Percentiles rank a stretch among this genome's conserved stretches.
Conservation (phyloP, 1,140 invertebrate genomes). For the Bombus picipes region DNA sequence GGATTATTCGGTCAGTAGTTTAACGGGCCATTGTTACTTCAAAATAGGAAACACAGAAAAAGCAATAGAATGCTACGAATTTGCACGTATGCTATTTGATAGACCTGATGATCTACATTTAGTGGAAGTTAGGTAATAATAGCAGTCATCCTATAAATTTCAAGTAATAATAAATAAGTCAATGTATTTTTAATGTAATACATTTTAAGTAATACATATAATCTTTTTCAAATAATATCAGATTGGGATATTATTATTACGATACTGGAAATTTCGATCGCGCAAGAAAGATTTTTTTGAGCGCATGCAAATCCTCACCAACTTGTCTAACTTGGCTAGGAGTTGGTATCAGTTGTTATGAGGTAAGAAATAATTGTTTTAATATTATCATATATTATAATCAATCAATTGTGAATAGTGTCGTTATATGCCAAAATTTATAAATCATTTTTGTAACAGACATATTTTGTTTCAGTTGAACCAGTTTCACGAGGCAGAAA, state of each 20-base stretch:
- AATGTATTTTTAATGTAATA: not conserved
- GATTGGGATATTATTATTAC: slow-evolving; percentile 68
- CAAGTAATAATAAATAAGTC: not conserved
- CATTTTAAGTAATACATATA: not conserved
- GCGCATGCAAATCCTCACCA: slow-evolving; percentile 61
- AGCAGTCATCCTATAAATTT: not conserved
- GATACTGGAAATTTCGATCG: slow-evolving; percentile 57
- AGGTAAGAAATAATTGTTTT: slow-evolving; percentile 61
- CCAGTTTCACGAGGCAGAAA: slow-evolving; percentile 73
- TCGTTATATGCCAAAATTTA: not conserved
- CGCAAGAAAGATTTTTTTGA: slow-evolving; percentile 68
- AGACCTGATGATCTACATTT: slow-evolving; percentile 68
- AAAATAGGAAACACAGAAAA: slow-evolving; percentile 55
- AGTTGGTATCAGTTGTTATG: slow-evolving; percentile 72
- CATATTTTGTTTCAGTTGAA: slow-evolving; percentile 60
- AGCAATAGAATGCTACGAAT: slow-evolving; percentile 65
- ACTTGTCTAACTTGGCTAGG: slow-evolving; percentile 76
- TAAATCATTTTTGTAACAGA: too few species aligned
- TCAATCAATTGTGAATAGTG: not conserved
- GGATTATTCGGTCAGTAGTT: slow-evolving; percentile 67
- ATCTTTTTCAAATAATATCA: slow-evolving; percentile 31
- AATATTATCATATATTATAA: not conserved
- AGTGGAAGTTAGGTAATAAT: slow-evolving; percentile 62
- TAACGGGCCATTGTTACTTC: slow-evolving; percentile 68
- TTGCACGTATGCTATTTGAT: slow-evolving; percentile 61